phyloP scores from a whole-genome alignment of 2,113 vertebrate species.

The Cichladusa arquata region DNA sequence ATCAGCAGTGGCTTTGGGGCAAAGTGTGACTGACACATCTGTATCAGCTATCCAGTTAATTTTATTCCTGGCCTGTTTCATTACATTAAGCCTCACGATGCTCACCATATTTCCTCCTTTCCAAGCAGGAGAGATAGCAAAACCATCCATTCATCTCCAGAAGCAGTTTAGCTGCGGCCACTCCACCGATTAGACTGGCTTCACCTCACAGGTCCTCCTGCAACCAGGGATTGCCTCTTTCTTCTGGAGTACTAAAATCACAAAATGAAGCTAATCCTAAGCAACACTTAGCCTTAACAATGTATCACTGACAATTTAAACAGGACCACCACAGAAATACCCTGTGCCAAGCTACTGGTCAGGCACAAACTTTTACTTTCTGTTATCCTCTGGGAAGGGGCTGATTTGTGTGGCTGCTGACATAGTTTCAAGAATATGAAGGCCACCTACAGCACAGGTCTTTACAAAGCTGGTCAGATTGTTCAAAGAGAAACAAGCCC shows the following conservation, averaged over 20 bases:
- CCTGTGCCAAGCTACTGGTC: not conserved
- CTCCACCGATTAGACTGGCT: not conserved
- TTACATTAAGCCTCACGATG: not conserved
- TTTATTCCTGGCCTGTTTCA: constrained; percentile 7
- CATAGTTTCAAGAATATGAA: not conserved
- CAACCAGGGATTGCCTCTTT: not conserved
- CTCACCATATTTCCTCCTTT: not conserved
- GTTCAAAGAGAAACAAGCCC: not conserved
- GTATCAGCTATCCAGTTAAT: constrained; percentile 32
- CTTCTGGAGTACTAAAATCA: not conserved
- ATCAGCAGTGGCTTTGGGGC: constrained; percentile 54
- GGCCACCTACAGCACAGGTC: not conserved
- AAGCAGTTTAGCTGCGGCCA: not conserved
- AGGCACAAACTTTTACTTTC: not conserved
- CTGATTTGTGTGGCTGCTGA: not conserved
- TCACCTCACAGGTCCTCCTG: not conserved
- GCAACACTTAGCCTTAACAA: not conserved
- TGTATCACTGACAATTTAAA: not conserved
- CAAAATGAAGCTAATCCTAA: not conserved
- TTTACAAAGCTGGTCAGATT: not conserved
- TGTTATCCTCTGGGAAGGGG: not conserved
- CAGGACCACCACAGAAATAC: not conserved
- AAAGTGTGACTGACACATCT: constrained; percentile 37
- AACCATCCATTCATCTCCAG: not conserved
- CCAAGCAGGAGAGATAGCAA: not conserved